Evolutionary conservation across 2,888 invertebrate genomes (phyloP), one percentile per base, ranked within the genome.

Genomic region (Empis livida): DNA sequence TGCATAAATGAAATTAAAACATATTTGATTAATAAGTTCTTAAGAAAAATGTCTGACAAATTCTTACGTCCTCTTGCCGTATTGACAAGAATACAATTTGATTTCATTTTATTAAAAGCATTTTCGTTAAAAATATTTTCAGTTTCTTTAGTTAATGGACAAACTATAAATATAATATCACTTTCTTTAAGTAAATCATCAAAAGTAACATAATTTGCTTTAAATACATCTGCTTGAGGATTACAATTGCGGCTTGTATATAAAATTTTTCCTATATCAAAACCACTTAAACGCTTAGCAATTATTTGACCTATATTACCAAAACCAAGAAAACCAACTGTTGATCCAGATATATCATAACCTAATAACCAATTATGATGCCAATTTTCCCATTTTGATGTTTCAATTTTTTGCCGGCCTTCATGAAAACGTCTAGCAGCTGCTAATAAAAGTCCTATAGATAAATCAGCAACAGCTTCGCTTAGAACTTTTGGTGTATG

Each of bases 321-420:
- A 15, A 90, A 71, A n/a, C 91, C 91, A 11, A 84, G 78, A 50
- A 89, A 79, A 1, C 91, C 92, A 1, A 94, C 83, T 0, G 84
- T 88, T 9, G 88, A 81, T 37, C 77, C 80, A 0, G 76, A 71
- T 27, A 95, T 72, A 49, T 89, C 88, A 55, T 78, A 78, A 0
- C 94, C 94, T 49, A 89, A 71, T 65, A 82, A 71, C 84, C 85
- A 91, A 49, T 82, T 20, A 5, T 14, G 41, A 11, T 14, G 14
- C 41, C 41, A 20, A 14, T 2, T 11, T 10, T 10, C 8, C 41
- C 27, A 20, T 9, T 23, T n/a, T 10, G 14, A 20, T 16, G 2
- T 2, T n/a, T 27, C 13, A 41, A 41, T 23, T 41, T 41, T 10
- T 41, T 27, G 20, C 76, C 82, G 72, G 2, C 85, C 87, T 71